Conservation (phyloP, 2,888 invertebrate species). For the Agonopterix arenella region DNA sequence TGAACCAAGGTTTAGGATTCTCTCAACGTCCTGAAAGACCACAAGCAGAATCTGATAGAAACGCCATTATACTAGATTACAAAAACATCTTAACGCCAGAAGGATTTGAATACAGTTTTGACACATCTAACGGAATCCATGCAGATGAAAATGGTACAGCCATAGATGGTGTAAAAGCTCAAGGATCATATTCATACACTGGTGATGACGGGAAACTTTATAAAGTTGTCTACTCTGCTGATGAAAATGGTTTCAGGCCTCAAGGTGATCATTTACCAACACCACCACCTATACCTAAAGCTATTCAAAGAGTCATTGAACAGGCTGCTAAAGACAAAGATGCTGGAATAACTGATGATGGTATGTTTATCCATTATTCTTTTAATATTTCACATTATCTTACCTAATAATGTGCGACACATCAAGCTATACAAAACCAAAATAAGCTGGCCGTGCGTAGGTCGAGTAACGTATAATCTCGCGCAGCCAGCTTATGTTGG, state of each 20-base stretch:
- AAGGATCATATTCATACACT: conserved; percentile 53
- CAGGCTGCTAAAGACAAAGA: conserved; percentile 40
- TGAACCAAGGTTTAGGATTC: not conserved
- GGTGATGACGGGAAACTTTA: conserved; percentile 63
- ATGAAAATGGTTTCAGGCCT: conserved; percentile 60
- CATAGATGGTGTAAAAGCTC: conserved; percentile 46
- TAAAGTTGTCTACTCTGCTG: conserved; percentile 49
- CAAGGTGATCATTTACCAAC: conserved; percentile 61
- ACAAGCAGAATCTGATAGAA: conserved; percentile 41
- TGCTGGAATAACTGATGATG: conserved; percentile 49
- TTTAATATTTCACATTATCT: not conserved
- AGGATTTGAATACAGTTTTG: conserved; percentile 47
- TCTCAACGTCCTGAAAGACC: conserved; percentile 26
- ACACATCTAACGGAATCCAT: conserved; percentile 62
- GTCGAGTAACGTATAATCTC: too few species aligned
- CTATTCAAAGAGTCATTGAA: conserved; percentile 50
- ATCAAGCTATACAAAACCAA: too few species aligned
- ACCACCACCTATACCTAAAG: conserved; percentile 56
- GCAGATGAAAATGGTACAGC: conserved; percentile 52
- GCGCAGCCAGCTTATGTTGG: too few species aligned
- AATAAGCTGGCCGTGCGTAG: too few species aligned
- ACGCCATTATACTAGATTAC: conserved; percentile 45
- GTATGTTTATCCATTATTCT: conserved; percentile 24
- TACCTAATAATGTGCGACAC: too few species aligned
- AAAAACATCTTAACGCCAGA: conserved; percentile 42